Evolutionary conservation across 2,797 vertebrate species (phyloP).

Genomic region (Petrocephalus sullivani): DNA sequence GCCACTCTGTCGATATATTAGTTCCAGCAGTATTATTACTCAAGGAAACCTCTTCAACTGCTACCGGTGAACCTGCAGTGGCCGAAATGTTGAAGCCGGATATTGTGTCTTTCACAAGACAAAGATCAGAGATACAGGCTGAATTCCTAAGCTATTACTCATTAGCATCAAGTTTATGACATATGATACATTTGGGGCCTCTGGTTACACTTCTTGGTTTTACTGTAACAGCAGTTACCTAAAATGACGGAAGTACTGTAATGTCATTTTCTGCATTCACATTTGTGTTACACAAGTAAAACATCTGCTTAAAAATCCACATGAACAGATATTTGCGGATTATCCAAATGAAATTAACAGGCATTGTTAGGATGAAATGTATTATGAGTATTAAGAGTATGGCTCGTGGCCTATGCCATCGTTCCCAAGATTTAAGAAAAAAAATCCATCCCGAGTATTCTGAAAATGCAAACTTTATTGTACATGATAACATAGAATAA

Average conservation of each 20-base stretch:
- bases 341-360: neutral
- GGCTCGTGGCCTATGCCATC: neutral
- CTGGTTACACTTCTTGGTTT: neutral
- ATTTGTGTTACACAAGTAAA: neutral
- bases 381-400: neutral
- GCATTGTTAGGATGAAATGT: neutral
- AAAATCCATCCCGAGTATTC: neutral
- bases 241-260: neutral
- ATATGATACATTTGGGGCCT: neutral
- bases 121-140: neutral
- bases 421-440: neutral
- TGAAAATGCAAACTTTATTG: neutral
- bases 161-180: no score
- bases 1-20: slow-evolving; percentile 46
- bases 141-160: neutral
- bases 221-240: neutral
- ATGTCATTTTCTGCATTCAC: neutral
- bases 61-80: slow-evolving; percentile 41
- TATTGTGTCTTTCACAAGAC: slow-evolving; percentile 36
- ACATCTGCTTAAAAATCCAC: neutral
- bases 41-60: slow-evolving; percentile 45
- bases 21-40: slow-evolving; percentile 44
- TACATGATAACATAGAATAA: neutral
- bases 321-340: neutral
- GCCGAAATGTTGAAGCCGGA: slow-evolving; percentile 41